These are phyloP conservation scores for Catharus bicknelli DNA, from an alignment of 2,113 vertebrate genomes.

Conservation along the genomic window DNA sequence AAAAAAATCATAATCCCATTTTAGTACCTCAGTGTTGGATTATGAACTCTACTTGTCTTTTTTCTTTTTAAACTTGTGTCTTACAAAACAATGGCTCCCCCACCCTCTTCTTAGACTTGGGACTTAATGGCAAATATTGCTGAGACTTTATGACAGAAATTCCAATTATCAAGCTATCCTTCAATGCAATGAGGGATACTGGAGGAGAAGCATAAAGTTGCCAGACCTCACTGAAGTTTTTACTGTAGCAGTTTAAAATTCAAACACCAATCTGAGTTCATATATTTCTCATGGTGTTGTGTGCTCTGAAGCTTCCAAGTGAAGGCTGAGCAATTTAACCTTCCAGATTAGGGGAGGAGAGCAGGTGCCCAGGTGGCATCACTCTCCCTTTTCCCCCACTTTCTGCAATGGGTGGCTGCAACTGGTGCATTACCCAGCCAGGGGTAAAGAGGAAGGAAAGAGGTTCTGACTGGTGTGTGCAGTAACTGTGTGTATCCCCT, in stretches of 20 bases:
- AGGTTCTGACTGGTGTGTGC: slow-evolving; percentile 55
- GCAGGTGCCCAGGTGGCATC: not conserved
- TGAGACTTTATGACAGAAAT: slow-evolving; percentile 26
- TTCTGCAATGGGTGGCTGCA: not conserved
- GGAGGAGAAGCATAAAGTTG: not conserved
- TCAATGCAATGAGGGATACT: not conserved
- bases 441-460: slow-evolving; percentile 31
- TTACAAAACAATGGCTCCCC: not conserved
- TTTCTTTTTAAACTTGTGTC: slow-evolving; percentile 11
- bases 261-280: not conserved
- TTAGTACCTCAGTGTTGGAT: not conserved
- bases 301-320: not conserved
- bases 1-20: slow-evolving; percentile 31
- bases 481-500: slow-evolving; percentile 36
- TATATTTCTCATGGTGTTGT: not conserved
- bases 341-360: not conserved
- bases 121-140: slow-evolving; percentile 7
- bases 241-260: not conserved
- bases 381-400: not conserved
- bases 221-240: not conserved
- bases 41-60: slow-evolving; percentile 33
- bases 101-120: not conserved
- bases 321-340: not conserved
- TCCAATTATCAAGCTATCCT: not conserved
- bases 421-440: not conserved